Base-by-base conservation (phyloP, 2,113 vertebrate species). In the Atlantisia rogersi region DNA sequence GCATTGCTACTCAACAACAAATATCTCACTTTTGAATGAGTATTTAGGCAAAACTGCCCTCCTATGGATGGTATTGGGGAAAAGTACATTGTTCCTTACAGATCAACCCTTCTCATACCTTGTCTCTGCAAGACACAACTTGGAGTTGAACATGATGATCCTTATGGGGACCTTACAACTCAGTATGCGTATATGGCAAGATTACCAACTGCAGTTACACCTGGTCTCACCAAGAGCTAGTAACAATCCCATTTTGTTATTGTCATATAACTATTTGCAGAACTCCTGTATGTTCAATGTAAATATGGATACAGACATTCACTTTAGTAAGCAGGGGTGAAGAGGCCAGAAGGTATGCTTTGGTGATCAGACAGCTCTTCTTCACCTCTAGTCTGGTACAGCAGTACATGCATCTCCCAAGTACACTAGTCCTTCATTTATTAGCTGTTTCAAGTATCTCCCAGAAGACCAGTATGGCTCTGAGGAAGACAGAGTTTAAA, bases 11-110 rank as follows among this genome's bases (percentile, higher is more conserved):
- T 70, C 9, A 4, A 5, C 9, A 21, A n/a, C 11, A 81, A 81
- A 32, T 2, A 15, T 5, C 5, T 64, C 35, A 14, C 35, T 93
- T 82, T 67, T 42, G 28, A 65, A n/a, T 5, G 18, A 86, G 2
- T 2, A 67, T 31, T 92, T 56, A 7, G 9, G 15, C 15, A 83
- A 83, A 83, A 74, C 4, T 53, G 10, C 22, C 18, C 48, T 84
- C 19, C 17, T 2, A 0, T 35, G 40, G 9, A 7, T 25, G 4
- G 25, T 56, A 59, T 4, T 6, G 29, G 22, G n/a, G 13, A n/a
- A 74, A 29, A 28, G 28, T 5, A 5, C 0, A 1, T 4, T n/a
- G 13, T 35, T n/a, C 59, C 26, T 69, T 21, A 12, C 10, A 82
- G 32, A 48, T 0, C 4, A 0, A 15, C 4, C 25, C 10, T 17